Evolutionary conservation across 2,888 invertebrate species (phyloP).

Genomic region (Leptopterna dolabrata): DNA sequence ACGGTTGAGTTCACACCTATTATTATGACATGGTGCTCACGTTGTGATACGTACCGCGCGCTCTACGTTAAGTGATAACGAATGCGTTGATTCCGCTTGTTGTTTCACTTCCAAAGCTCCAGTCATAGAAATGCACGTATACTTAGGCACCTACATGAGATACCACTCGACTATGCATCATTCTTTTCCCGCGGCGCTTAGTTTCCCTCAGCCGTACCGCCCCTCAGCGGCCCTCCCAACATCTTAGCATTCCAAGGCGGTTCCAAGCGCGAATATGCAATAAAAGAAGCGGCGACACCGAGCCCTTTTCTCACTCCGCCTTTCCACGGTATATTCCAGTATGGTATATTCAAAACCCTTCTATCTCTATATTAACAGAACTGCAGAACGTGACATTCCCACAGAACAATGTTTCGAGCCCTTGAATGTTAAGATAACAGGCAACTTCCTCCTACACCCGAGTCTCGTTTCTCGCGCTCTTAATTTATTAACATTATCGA

Average conservation of each 20-base stretch:
- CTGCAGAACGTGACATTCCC: not conserved
- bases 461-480: slow-evolving; percentile 1
- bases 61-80: too few species aligned
- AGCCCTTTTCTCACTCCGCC: not conserved
- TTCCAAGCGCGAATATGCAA: not conserved
- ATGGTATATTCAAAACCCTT: not conserved
- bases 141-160: too few species aligned
- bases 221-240: not conserved
- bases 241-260: not conserved
- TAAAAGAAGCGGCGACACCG: not conserved
- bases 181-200: not conserved
- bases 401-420: not conserved
- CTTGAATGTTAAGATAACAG: not conserved
- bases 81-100: too few species aligned
- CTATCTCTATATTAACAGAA: slow-evolving; percentile 7
- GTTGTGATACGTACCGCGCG: too few species aligned
- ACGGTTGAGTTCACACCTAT: too few species aligned
- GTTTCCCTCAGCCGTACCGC: not conserved
- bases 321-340: not conserved
- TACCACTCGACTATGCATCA: not conserved
- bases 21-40: too few species aligned
- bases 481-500: slow-evolving; percentile 3
- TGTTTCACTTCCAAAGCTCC: not conserved
- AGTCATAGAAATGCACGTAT: not conserved
- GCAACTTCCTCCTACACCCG: not conserved